These are phyloP conservation scores for Rhabdornis inornatus DNA, from an alignment of 2,113 vertebrate species.

Conservation along the genomic window DNA sequence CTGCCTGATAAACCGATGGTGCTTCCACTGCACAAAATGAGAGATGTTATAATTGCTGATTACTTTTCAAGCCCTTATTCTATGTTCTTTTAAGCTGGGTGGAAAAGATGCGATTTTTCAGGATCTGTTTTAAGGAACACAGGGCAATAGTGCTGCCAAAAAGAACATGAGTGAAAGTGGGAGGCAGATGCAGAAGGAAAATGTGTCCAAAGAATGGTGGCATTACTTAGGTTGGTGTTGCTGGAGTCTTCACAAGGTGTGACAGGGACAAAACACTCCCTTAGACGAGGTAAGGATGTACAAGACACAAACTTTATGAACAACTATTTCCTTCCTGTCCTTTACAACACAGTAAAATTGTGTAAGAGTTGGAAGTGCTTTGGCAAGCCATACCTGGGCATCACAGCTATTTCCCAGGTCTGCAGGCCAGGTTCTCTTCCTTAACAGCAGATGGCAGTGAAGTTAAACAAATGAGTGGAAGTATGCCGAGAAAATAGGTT, in stretches of 20 bases:
- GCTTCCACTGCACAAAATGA: background rate
- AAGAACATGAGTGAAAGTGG: background rate
- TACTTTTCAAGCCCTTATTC: background rate
- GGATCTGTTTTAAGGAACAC: background rate
- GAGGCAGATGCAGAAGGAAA: background rate
- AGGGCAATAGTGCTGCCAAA: background rate
- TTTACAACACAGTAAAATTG: background rate
- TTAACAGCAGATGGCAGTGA: conserved; percentile 73
- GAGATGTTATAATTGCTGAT: background rate
- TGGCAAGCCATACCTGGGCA: background rate
- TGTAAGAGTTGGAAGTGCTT: background rate
- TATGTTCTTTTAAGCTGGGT: background rate
- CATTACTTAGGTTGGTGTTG: background rate
- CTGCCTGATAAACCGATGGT: background rate
- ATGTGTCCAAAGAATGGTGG: rapidly evolving
- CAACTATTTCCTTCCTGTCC: background rate
- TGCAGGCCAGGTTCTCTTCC: background rate
- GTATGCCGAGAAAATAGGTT: background rate
- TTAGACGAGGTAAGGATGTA: background rate
- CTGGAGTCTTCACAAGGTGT: background rate
- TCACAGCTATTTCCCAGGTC: background rate
- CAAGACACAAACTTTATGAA: background rate
- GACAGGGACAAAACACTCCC: background rate
- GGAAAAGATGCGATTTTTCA: background rate
- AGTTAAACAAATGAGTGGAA: conserved; percentile 68